Evolutionary conservation across 1,140 invertebrate genomes (phyloP), one percentile per base, ranked within the genome.

Genomic region (Leptopilina boulardi): DNA sequence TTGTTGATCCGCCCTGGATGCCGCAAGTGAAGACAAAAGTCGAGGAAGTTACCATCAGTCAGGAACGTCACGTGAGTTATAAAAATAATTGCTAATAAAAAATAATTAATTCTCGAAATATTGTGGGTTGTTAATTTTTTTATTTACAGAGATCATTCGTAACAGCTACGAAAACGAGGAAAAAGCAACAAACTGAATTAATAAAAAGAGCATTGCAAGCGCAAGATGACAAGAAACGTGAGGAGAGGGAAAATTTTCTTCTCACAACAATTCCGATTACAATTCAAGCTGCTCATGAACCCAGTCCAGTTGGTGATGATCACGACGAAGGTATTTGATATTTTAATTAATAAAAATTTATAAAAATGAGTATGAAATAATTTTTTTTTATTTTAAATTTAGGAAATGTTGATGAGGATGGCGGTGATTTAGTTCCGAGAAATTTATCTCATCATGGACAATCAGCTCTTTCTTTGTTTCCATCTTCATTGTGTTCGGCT

Each of bases 1-100:
- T 99, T 1, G 97, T 99, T 0, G 99, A 99, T 92, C 98, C 99
- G 19, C 98, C 99, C 0, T 99, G 99, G 99, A 97, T 98, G 94
- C 97, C 99, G 0, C 95, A 98, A 87, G 96, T 98, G 15, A 99
- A 99, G 90, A 97, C 97, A 0, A 99, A 99, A 92, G 98, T 99
- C 30, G 98, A 99, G 92, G 98, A 99, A 92, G 98, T 99, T 75
- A 98, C 98, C 0, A 94, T 99, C n/a, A 99, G 98, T 91, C 98
- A 99, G 90, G 98, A 99, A 87, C 94, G 98, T 91, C 97, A 99
- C 89, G 97, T 99, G 92, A 95, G 95, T 91, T 30, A n/a, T n/a
- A n/a, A n/a, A n/a, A n/a, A n/a, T n/a, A 21, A 54, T 56, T 34
- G 30, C 4, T 74, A 26, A 38, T 51, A 30, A 2, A 2, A 56